These are phyloP conservation scores for Pipra filicauda DNA, from an alignment of 2,113 vertebrate species.

Conservation along the genomic window DNA sequence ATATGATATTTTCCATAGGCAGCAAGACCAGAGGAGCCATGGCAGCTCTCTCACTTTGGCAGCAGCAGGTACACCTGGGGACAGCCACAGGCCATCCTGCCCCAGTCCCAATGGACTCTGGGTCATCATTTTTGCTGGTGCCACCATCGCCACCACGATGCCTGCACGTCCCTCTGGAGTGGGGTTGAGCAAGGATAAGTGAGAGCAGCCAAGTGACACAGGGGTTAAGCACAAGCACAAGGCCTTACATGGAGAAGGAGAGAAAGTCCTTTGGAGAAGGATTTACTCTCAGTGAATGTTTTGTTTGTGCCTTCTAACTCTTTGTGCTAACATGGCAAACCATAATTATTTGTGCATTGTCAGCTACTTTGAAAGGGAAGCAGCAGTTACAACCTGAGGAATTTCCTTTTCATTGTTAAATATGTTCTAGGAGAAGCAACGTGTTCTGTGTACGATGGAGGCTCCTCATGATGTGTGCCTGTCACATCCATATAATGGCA, in stretches of 20 bases:
- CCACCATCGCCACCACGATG: background rate
- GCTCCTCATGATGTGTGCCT: background rate
- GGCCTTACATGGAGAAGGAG: background rate
- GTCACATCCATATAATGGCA: background rate
- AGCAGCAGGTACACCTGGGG: background rate
- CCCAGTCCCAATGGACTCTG: background rate
- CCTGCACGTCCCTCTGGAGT: background rate
- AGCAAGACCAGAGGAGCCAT: background rate
- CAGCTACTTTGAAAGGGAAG: background rate
- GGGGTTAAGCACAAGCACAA: background rate
- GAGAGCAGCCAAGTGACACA: accelerated
- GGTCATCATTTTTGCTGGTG: background rate
- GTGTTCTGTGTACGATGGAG: background rate
- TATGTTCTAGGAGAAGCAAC: background rate
- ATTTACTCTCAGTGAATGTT: background rate
- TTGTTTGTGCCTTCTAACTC: background rate
- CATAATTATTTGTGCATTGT: background rate
- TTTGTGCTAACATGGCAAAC: background rate
- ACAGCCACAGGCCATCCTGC: background rate
- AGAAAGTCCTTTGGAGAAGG: background rate
- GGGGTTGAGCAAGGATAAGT: background rate
- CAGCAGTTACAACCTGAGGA: background rate
- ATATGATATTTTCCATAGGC: background rate
- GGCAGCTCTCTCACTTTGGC: background rate
- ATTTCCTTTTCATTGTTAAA: background rate